Conservation (phyloP, 2,113 vertebrate genomes). For the Petrocephalus zakoni region DNA sequence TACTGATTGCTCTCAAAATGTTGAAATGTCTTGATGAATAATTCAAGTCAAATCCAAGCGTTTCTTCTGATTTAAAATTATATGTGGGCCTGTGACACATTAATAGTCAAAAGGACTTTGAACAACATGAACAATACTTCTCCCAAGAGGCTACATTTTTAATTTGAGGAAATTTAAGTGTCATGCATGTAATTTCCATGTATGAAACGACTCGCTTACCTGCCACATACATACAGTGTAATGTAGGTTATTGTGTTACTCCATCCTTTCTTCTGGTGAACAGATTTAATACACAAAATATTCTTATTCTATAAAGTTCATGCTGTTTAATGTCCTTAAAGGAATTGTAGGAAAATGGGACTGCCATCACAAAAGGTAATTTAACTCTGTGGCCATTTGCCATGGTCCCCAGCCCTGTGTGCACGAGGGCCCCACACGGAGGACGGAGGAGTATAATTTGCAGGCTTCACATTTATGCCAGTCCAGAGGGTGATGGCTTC, state of each 20-base stretch:
- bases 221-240: background rate
- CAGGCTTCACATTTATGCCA: background rate
- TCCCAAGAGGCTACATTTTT: background rate
- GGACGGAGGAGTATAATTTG: background rate
- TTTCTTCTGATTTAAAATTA: constrained; percentile 7
- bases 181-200: background rate
- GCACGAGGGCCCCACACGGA: background rate
- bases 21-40: background rate
- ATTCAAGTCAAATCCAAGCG: background rate
- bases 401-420: background rate
- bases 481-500: background rate
- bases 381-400: background rate
- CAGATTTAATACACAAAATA: background rate
- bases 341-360: background rate
- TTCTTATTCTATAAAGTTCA: background rate
- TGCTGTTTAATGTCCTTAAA: background rate
- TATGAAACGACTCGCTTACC: background rate
- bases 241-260: background rate
- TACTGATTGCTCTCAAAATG: background rate
- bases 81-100: background rate
- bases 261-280: background rate
- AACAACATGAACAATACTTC: background rate
- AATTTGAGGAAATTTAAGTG: background rate
- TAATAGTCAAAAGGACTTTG: constrained; percentile 11
- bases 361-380: background rate